phyloP scores from a whole-genome alignment of 1,140 invertebrate genomes.

The Drosophila obscura region DNA sequence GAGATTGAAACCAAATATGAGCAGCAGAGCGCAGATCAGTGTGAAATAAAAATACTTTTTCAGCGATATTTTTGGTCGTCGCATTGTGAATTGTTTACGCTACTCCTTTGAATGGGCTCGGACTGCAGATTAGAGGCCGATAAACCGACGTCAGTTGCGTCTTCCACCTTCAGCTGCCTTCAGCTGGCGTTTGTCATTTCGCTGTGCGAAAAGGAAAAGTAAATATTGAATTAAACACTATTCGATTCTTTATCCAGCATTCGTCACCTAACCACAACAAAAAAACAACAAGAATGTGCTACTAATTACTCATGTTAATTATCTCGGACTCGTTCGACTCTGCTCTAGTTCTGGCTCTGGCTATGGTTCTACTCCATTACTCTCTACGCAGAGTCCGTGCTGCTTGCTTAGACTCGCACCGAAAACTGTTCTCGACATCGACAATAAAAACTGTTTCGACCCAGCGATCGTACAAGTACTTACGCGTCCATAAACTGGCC shows the following conservation, averaged over 20 bases:
- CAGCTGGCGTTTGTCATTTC: constrained; percentile 48
- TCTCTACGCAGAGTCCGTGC: constrained; percentile 5
- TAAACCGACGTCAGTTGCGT: constrained; percentile 23
- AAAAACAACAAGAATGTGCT: not conserved
- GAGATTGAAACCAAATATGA: constrained; percentile 83
- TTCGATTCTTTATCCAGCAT: too few relatives aligned
- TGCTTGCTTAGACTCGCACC: constrained; percentile 19
- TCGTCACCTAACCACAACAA: too few relatives aligned
- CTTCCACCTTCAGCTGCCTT: constrained; percentile 43
- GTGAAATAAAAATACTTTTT: constrained; percentile 83
- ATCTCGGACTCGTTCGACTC: constrained; percentile 7
- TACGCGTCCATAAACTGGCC: not conserved
- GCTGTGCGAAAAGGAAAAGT: constrained; percentile 27
- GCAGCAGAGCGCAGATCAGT: constrained; percentile 73
- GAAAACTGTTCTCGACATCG: constrained; percentile 24
- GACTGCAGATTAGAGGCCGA: constrained; percentile 23
- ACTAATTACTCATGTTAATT: constrained; percentile 47
- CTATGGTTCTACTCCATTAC: not conserved
- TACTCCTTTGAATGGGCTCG: constrained; percentile 11
- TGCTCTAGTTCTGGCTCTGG: not conserved
- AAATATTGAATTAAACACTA: constrained; percentile 6
- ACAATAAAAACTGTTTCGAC: constrained; percentile 7
- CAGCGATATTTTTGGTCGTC: constrained; percentile 81
- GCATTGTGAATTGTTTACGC: constrained; percentile 58
- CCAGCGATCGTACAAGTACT: constrained; percentile 1